Conservation (phyloP, 2,113 vertebrate species). For the Butastur rufipennis region DNA sequence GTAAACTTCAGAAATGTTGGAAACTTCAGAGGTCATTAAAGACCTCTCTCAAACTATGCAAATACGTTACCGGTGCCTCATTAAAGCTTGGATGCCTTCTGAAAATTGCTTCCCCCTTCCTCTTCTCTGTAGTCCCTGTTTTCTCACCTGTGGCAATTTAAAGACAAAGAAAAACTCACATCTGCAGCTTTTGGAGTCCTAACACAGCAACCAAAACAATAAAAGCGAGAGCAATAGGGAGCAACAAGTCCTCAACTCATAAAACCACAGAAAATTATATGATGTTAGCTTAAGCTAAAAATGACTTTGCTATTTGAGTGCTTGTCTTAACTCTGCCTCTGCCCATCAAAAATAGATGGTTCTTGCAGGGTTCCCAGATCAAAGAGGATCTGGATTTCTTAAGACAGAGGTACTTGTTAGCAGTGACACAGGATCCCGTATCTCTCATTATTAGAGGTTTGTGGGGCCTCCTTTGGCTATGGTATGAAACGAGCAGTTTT, state of each 20-base stretch:
- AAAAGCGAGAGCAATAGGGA: background rate
- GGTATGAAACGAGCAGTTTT: background rate
- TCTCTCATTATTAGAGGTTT: background rate
- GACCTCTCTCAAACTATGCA: background rate
- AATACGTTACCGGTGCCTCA: background rate
- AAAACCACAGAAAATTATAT: background rate
- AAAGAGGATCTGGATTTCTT: background rate
- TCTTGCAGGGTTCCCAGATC: background rate
- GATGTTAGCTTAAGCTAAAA: background rate
- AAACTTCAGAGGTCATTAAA: background rate
- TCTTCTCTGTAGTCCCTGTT: background rate
- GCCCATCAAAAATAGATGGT: background rate
- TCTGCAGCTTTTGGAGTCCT: background rate
- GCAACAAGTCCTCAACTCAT: background rate
- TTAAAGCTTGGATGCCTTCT: background rate
- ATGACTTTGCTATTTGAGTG: rapidly evolving
- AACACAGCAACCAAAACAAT: background rate
- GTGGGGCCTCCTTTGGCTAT: background rate
- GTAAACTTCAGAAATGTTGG: background rate
- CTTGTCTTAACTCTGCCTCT: background rate
- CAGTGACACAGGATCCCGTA: background rate
- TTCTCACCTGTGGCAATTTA: background rate
- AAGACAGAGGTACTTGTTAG: too few relatives aligned
- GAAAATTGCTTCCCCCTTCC: background rate
- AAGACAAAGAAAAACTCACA: background rate